Base-by-base conservation (phyloP, 2,797 vertebrate species). In the Brachymystax lenok region DNA sequence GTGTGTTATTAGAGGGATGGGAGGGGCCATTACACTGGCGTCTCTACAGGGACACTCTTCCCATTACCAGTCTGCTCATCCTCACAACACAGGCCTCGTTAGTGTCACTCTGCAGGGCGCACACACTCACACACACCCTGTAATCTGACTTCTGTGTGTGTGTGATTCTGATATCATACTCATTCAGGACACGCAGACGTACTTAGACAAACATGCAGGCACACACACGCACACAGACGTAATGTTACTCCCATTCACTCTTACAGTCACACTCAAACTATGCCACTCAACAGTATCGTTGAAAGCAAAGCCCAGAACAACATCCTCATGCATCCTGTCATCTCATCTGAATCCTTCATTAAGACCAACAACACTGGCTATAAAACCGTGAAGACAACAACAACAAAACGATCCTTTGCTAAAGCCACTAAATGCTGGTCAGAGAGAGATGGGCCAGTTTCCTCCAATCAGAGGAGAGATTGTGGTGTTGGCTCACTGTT, bases 321-420 rank as follows among this genome's bases (percentile, higher is more conserved):
- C 69, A 63, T 64, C 28, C 40, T 46, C 10, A 12, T 46, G 8
- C 40, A 46, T 46, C 40, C 40, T 46, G 40, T 76, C 52, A 76
- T 83, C 74, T 83, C 86, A 84, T 90, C 81, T 52, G 71, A 40
- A 77, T 84, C 74, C 72, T 83, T 82, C 84, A 83, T 64, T 0
- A 14, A 75, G 78, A 87, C 82, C 80, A 87, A 86, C 81, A 33
- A 72, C 75, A 79, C 72, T 63, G 71, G 77, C 79, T 17, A 40
- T 59, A 88, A 88, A 33, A 88, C 78, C 71, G 76, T 67, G 74
- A 87, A 78, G 52, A 79, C 83, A 71, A 35, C 28, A 71, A 35
- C 28, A 85, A 78, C 35, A 71, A 78, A 61, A 78, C 75, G 10
- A 46, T 12, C 8, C 8, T 46, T 12, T 46, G 10, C 40, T 46